Evolutionary conservation across 2,113 vertebrate genomes (phyloP), one percentile per base, ranked within the genome.

Genomic region (Embiotoca jacksoni): DNA sequence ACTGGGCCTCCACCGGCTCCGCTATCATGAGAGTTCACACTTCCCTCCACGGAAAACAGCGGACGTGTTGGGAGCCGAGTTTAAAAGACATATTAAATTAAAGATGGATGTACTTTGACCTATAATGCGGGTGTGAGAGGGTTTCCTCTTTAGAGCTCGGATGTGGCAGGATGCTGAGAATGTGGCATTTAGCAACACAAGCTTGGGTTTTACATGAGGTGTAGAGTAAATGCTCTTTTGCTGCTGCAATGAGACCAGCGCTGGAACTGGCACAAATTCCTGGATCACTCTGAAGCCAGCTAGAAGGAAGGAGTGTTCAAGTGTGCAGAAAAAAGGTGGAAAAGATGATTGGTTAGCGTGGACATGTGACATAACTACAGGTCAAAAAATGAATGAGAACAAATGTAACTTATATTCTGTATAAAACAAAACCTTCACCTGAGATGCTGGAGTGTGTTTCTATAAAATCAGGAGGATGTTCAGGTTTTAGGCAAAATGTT

Each of bases 21-120:
- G 61, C 75, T 58, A 75, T 83, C 76, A 80, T 60, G 65, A 84
- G 68, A 75, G 67, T 64, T 81, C 36, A 77, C 69, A 35, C 75
- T 72, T 16, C 56, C 31, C 67, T 76, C n/a, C 32, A 53, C 16
- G 75, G 75, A 73, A 64, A 75, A 68, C 53, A 35, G 31, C 10
- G 11, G 8, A 8, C 66, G 58, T 85, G 11, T 78, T 67, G 60
- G 54, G 56, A 82, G 30, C 79, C 60, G 59, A 49, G 67, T 69
- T 74, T 69, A 41, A 69, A 82, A 67, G 31, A 35, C 35, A 46
- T 47, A 49, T 47, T 61, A 56, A 53, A 65, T 11, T 16, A 35
- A 64, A 71, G n/a, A 30, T 57, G 69, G 62, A 57, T 33, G 61
- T 39, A 4, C 58, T 78, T 55, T n/a, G 57, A 75, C 52, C 73